Conservation (phyloP, 1,140 invertebrate species). For the Cotesia glomerata region DNA sequence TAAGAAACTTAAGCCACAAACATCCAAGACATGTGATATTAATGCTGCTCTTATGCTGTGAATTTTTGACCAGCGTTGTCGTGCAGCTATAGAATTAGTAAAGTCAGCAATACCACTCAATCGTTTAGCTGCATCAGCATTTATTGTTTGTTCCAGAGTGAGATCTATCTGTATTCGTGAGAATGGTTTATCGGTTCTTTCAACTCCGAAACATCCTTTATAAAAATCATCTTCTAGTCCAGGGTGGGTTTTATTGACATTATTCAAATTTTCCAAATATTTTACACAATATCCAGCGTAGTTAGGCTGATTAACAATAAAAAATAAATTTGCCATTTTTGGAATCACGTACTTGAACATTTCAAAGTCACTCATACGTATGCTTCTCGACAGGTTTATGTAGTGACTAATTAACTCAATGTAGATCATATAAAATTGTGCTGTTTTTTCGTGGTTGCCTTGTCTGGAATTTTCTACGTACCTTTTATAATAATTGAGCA, state of each 20-base stretch:
- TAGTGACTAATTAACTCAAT: not conserved
- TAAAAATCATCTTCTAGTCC: constrained; percentile 32
- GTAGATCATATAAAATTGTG: not conserved
- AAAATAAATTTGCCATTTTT: constrained; percentile 39
- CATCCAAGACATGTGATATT: not conserved
- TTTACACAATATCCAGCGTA: constrained; percentile 24
- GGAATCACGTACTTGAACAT: constrained; percentile 38
- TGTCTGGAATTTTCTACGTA: not conserved
- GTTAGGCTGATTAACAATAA: constrained; percentile 38
- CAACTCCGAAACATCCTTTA: constrained; percentile 38
- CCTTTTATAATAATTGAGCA: not conserved
- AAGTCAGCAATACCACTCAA: constrained; percentile 26
- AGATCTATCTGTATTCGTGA: constrained; percentile 41
- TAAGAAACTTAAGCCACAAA: too few relatives aligned
- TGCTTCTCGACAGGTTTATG: constrained; percentile 16
- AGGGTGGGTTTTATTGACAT: constrained; percentile 42
- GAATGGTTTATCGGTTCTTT: constrained; percentile 39
- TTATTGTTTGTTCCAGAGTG: constrained; percentile 45
- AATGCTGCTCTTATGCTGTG: constrained; percentile 7
- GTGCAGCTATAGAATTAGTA: constrained; percentile 38
- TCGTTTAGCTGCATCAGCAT: constrained; percentile 21
- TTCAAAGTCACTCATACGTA: constrained; percentile 37
- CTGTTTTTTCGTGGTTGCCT: not conserved
- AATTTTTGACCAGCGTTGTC: constrained; percentile 33
- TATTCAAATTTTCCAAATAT: constrained; percentile 21